phyloP scores from a whole-genome alignment of 2,888 invertebrate species.

The Pteria penguin region DNA sequence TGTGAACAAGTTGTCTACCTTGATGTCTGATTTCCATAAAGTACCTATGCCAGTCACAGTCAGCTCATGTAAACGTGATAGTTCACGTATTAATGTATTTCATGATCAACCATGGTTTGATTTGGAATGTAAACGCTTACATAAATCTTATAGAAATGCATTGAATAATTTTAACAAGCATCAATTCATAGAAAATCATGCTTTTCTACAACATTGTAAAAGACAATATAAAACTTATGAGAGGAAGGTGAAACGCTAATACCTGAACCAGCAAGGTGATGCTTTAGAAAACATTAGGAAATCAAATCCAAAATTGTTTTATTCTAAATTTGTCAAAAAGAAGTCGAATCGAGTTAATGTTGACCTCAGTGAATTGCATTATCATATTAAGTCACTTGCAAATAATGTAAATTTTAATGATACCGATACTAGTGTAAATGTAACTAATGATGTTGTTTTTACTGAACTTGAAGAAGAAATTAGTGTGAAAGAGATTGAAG shows the following conservation, averaged over 20 bases:
- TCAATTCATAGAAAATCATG: background rate
- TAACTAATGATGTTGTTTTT: conserved; percentile 4
- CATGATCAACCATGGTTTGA: conserved; percentile 3
- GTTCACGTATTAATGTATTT: too few relatives aligned
- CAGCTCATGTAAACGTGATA: too few relatives aligned
- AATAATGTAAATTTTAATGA: too few relatives aligned
- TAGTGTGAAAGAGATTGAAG: conserved; percentile 8
- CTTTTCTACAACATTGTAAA: background rate
- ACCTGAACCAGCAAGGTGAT: background rate
- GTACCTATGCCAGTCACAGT: too few relatives aligned
- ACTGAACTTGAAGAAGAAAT: conserved; percentile 4
- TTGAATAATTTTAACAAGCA: background rate
- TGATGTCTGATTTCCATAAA: background rate
- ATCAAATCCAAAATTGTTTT: background rate
- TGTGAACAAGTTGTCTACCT: too few relatives aligned
- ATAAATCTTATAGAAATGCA: background rate
- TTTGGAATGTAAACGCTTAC: background rate
- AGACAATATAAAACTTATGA: background rate
- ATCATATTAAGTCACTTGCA: background rate
- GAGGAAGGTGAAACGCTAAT: background rate
- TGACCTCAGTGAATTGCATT: background rate
- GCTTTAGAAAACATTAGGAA: background rate
- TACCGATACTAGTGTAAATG: background rate
- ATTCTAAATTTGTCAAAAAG: background rate
- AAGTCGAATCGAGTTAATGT: background rate